Evolutionary conservation across 2,113 vertebrate species (phyloP).

Genomic region (Periophthalmodon schlosseri): DNA sequence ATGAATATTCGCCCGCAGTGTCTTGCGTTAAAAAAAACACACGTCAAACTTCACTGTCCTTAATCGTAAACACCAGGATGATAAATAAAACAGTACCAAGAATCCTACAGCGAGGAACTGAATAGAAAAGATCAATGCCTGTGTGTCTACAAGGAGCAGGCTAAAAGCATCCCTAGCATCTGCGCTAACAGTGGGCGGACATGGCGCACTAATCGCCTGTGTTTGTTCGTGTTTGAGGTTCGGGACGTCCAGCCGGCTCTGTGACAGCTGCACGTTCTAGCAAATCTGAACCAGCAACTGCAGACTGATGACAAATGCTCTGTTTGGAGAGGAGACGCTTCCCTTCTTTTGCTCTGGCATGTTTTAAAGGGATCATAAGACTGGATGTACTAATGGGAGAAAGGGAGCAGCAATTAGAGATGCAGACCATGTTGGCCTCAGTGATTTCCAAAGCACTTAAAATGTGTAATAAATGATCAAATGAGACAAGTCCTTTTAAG

Average conservation of each 20-base stretch:
- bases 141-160: conserved; percentile 68
- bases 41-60: conserved; percentile 75
- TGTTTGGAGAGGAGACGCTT: conserved; percentile 59
- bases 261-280: conserved; percentile 73
- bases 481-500: conserved; percentile 78
- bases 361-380: conserved; percentile 73
- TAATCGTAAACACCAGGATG: conserved; percentile 73
- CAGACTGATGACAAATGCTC: conserved; percentile 77
- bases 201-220: conserved; percentile 76
- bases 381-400: conserved; percentile 78
- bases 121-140: conserved; percentile 77
- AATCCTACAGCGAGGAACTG: conserved; percentile 74
- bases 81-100: conserved; percentile 75
- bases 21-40: conserved; percentile 49
- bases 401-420: conserved; percentile 75
- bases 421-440: conserved; percentile 72
- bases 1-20: too few species aligned
- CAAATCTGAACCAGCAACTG: conserved; percentile 77
- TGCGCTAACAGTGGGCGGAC: conserved; percentile 73
- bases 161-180: conserved; percentile 75
- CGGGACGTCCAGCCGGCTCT: conserved; percentile 69
- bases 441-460: conserved; percentile 80
- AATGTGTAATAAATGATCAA: conserved; percentile 83
- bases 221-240: conserved; percentile 75
- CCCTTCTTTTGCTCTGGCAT: conserved; percentile 53